phyloP scores from a whole-genome alignment of 1,140 invertebrate genomes.

The Ladona fulva region DNA sequence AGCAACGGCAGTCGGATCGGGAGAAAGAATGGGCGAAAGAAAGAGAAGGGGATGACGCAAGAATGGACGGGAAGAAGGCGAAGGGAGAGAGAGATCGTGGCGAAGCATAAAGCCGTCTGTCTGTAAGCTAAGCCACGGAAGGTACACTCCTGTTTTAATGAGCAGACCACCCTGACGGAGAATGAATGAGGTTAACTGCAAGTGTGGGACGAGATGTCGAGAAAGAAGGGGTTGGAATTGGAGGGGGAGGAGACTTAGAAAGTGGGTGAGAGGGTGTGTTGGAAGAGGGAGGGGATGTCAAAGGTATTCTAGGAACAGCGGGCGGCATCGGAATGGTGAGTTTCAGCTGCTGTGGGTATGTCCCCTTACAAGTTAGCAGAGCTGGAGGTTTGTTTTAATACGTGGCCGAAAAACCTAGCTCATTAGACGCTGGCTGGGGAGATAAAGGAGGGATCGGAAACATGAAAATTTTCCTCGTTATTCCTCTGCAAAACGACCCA shows the following conservation, averaged over 20 bases:
- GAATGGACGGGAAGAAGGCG: not conserved
- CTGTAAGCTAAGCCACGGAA: not conserved
- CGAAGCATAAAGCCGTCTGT: not conserved
- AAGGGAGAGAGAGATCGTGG: not conserved
- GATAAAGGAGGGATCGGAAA: no score
- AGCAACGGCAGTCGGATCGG: not conserved
- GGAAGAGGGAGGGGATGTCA: no score
- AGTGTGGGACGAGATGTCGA: not conserved
- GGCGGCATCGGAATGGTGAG: no score
- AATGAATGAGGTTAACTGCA: slow-evolving; percentile 9
- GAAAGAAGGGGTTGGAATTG: not conserved
- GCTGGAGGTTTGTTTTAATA: no score
- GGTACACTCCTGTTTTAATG: slow-evolving; percentile 5
- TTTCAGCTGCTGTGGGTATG: no score
- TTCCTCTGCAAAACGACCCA: no score
- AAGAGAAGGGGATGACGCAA: not conserved
- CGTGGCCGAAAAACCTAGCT: no score
- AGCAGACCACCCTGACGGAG: not conserved
- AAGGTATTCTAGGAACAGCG: no score
- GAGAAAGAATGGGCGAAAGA: not conserved
- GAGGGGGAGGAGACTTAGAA: not conserved
- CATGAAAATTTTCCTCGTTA: no score
- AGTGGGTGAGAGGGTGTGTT: not conserved
- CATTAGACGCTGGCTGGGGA: no score
- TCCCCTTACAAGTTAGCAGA: no score